A percentile compares a stretch with the other conserved stretches of the same genome.
Conservation (phyloP, 92 coral and sea anemone species). For the Bergia sp. region DNA sequence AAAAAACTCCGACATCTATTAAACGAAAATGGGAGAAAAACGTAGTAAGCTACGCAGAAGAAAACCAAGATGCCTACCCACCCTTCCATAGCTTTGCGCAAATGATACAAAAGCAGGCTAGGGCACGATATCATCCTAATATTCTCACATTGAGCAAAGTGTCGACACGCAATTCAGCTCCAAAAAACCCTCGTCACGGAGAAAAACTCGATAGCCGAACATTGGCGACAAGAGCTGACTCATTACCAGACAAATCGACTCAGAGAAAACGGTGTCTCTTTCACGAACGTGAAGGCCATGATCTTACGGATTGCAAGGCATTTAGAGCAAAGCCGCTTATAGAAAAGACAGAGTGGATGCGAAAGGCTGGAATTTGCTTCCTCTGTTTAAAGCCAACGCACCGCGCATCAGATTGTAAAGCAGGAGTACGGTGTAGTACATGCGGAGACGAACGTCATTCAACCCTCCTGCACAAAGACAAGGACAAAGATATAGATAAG, state of each 20-base stretch:
- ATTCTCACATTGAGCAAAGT: constrained; percentile 25
- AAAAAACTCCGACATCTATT: constrained; percentile 45
- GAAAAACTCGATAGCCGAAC: not conserved
- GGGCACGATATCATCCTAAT: constrained; percentile 46
- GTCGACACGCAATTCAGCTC: not conserved
- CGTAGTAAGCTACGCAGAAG: constrained; percentile 47
- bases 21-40: constrained; percentile 43
- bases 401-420: constrained; percentile 58
- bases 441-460: constrained; percentile 52
- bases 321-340: constrained; percentile 48
- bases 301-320: constrained; percentile 59
- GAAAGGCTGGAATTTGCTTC: constrained; percentile 52
- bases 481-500: not conserved
- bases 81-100: constrained; percentile 34
- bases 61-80: constrained; percentile 47
- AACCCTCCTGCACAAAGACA: constrained; percentile 46
- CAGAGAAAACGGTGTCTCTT: constrained; percentile 43
- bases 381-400: constrained; percentile 51
- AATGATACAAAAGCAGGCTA: constrained; percentile 44
- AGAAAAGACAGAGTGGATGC: constrained; percentile 62
- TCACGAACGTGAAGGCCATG: constrained; percentile 50
- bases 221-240: not conserved
- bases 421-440: constrained; percentile 41
- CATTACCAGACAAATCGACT: not conserved
- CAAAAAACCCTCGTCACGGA: not conserved